Percentiles rank a stretch among this genome's conserved stretches.
These are phyloP conservation scores for Arctocebus calabarensis DNA, from an alignment of 2,797 vertebrate genomes.

Conservation along the genomic window DNA sequence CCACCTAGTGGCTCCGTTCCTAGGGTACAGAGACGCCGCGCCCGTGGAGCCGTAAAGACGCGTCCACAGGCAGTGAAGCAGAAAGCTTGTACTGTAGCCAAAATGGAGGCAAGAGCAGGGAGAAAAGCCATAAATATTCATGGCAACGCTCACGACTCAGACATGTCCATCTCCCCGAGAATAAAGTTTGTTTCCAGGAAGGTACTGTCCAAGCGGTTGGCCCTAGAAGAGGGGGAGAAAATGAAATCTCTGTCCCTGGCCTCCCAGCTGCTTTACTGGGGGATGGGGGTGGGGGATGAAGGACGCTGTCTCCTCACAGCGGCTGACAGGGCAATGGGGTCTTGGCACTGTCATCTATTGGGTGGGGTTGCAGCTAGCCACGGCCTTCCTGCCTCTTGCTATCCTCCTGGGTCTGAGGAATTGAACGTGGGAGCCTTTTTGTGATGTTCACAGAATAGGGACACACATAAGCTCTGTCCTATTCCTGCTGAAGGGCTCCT, in stretches of 20 bases:
- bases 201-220: constrained; percentile 21
- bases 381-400: background rate
- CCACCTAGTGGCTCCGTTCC: background rate
- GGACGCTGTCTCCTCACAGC: no score
- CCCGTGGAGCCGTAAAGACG: accelerated
- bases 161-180: background rate
- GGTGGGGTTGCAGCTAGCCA: background rate
- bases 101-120: background rate
- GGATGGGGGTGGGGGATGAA: no score
- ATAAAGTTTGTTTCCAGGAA: constrained; percentile 22
- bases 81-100: accelerated
- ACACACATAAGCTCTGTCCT: background rate
- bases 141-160: background rate
- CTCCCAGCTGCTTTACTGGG: background rate
- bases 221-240: background rate
- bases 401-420: background rate
- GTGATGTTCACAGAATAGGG: background rate
- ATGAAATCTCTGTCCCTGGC: background rate
- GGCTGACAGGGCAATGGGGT: background rate
- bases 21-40: accelerated
- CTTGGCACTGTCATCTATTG: background rate
- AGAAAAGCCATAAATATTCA: background rate
- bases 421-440: background rate
- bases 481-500: background rate
- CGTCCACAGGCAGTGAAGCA: accelerated